Evolutionary conservation across 1,140 invertebrate species (phyloP).

Genomic region (Metaphire vulgaris): DNA sequence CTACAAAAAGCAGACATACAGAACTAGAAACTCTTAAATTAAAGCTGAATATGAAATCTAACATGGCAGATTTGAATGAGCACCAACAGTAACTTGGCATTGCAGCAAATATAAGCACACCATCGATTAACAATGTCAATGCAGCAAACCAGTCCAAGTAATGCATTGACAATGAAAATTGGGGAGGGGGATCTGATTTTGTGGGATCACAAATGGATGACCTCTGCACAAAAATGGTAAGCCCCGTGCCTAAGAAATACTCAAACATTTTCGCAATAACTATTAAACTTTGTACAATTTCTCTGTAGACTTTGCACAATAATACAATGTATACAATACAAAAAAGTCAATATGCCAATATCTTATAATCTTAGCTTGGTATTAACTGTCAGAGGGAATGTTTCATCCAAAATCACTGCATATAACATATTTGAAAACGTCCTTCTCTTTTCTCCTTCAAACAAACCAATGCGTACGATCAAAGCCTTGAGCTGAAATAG

Average conservation of each 20-base stretch:
- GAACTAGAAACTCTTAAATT: neutral
- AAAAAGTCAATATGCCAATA: too few species aligned
- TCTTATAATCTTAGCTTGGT: too few species aligned
- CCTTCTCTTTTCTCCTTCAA: constrained; percentile 28
- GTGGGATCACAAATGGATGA: neutral
- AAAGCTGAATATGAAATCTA: neutral
- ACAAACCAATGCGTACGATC: constrained; percentile 40
- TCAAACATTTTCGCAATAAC: neutral
- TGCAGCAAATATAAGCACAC: neutral
- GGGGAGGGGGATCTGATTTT: neutral
- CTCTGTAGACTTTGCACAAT: too few species aligned
- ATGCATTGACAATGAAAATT: neutral
- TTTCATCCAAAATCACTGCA: too few species aligned
- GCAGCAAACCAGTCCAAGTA: neutral
- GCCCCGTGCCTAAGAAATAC: neutral
- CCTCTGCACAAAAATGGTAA: neutral
- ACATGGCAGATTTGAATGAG: neutral
- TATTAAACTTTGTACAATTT: too few species aligned
- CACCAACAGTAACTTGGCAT: neutral
- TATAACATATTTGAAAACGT: too few species aligned
- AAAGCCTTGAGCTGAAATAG: constrained; percentile 39
- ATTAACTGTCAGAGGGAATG: too few species aligned
- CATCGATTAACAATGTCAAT: neutral
- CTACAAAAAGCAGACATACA: too few species aligned
- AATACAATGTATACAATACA: too few species aligned